A percentile compares a stretch with the other conserved stretches of the same genome.
Conservation (phyloP, 2,113 vertebrate genomes). For the Triplophysa tibetana region DNA sequence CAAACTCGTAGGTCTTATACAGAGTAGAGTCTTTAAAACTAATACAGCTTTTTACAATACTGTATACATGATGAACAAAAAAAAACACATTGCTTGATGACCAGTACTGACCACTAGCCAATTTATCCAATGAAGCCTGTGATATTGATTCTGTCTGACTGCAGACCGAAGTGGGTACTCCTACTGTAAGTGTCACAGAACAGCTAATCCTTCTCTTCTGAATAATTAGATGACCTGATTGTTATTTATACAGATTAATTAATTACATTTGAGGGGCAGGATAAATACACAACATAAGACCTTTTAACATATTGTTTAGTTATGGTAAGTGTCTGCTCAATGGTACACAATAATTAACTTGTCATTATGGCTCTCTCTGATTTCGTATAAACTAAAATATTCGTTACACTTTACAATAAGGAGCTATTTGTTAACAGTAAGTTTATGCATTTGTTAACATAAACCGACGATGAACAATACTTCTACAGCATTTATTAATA, state of each 20-base stretch:
- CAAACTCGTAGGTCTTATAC: too few species aligned
- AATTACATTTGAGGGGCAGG: slow-evolving; percentile 33
- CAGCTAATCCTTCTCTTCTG: slow-evolving; percentile 22
- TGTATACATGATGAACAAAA: background rate
- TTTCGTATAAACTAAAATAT: background rate
- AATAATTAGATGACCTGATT: slow-evolving; percentile 50
- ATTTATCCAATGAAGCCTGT: background rate
- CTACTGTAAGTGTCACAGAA: slow-evolving; percentile 28
- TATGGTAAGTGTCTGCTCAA: slow-evolving; percentile 3
- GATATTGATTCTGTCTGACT: slow-evolving; percentile 45
- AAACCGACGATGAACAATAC: too few species aligned
- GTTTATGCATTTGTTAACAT: too few species aligned
- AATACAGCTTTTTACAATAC: background rate
- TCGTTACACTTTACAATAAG: too few species aligned
- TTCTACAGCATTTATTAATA: too few species aligned
- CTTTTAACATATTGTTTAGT: slow-evolving; percentile 40
- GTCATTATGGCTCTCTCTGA: slow-evolving; percentile 39
- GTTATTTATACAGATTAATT: slow-evolving; percentile 57
- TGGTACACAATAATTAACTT: slow-evolving; percentile 49
- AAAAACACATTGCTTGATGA: slow-evolving; percentile 1
- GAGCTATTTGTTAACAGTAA: too few species aligned
- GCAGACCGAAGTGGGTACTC: slow-evolving; percentile 28
- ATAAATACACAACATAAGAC: slow-evolving; percentile 51
- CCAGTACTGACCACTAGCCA: background rate
- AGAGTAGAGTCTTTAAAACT: background rate